phyloP scores from a whole-genome alignment of 2,797 vertebrate species.

The Pseudochirops corinnae region DNA sequence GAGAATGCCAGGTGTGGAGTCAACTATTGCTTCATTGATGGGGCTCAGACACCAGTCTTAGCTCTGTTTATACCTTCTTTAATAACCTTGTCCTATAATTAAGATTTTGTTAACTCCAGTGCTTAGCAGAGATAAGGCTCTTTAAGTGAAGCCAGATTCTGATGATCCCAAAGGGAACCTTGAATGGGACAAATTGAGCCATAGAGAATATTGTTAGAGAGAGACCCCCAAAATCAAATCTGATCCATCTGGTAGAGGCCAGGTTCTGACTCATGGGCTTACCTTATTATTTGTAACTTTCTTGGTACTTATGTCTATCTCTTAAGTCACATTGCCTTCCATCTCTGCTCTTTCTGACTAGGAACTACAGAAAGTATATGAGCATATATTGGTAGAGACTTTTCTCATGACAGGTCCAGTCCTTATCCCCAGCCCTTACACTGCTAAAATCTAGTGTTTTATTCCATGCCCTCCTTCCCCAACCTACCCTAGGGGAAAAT shows the following conservation, averaged over 20 bases:
- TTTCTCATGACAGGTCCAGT: neutral
- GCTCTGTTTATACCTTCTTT: neutral
- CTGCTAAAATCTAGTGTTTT: slow-evolving; percentile 39
- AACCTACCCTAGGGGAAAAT: slow-evolving; percentile 26
- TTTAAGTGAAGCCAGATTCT: neutral
- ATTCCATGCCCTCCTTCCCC: neutral
- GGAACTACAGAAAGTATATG: neutral
- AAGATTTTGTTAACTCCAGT: neutral
- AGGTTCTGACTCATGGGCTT: neutral
- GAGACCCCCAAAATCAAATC: neutral
- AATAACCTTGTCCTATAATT: neutral
- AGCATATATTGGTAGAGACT: neutral
- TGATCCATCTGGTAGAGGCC: neutral
- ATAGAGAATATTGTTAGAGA: neutral
- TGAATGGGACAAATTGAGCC: neutral
- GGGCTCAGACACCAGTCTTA: neutral
- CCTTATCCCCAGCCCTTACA: neutral
- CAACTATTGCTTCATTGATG: neutral
- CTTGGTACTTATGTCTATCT: neutral
- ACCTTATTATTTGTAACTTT: neutral
- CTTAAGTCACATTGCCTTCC: neutral
- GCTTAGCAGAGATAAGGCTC: neutral
- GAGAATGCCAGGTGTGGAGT: neutral
- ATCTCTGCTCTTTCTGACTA: neutral
- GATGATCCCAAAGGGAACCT: neutral